These are phyloP conservation scores for Corapipo altera DNA, from an alignment of 2,113 vertebrate genomes.

Conservation along the genomic window DNA sequence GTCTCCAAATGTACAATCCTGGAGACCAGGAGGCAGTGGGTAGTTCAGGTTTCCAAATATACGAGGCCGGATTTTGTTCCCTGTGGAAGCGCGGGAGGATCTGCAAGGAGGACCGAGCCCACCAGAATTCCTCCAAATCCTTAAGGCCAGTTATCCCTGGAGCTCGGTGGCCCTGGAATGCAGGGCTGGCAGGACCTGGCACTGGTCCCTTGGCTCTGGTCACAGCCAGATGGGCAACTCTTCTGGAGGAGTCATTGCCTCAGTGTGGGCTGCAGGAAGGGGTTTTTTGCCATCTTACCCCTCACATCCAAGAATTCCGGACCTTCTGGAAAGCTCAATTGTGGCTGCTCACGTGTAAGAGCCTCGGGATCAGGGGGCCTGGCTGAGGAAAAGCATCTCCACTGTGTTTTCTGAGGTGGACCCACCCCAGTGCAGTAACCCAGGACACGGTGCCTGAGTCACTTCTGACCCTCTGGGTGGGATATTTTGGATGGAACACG, in stretches of 20 bases:
- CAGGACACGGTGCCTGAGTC: neutral
- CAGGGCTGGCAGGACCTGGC: neutral
- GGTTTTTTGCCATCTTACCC: neutral
- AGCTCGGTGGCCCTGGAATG: neutral
- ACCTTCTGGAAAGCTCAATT: neutral
- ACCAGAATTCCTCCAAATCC: neutral
- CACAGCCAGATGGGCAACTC: neutral
- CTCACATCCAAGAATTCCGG: neutral
- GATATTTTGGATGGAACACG: neutral
- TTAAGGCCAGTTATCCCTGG: fast-evolving
- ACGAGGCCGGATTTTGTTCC: neutral
- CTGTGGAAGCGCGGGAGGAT: neutral
- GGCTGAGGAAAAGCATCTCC: neutral
- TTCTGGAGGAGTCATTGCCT: neutral
- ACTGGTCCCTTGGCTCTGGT: neutral
- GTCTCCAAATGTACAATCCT: neutral
- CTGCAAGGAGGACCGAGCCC: neutral
- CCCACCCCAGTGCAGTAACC: neutral
- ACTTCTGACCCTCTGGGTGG: neutral
- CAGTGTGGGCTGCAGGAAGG: neutral
- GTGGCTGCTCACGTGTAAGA: neutral
- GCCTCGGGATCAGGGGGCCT: neutral
- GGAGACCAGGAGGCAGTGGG: neutral
- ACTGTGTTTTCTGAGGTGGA: neutral
- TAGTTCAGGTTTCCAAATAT: neutral